Base-by-base conservation (phyloP, 2,888 invertebrate genomes). In the Diploptera punctata region DNA sequence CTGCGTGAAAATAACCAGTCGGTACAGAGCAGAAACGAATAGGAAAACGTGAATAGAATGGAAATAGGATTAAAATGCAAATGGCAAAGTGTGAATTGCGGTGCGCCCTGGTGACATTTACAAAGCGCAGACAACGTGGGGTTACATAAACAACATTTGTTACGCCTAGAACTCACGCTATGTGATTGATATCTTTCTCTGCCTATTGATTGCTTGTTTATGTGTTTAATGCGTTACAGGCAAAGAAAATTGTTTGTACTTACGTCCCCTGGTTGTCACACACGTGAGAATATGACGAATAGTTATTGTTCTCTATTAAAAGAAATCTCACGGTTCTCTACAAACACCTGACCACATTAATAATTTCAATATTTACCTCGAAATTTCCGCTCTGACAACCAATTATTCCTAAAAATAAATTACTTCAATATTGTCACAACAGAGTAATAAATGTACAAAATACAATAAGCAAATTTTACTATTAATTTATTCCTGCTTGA, bases 121-220 rank as follows among this genome's bases (percentile, higher is more conserved):
- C 57, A 57, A 29, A 29, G 65, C 24, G 9, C 57, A 44, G 43
- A 24, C 44, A 26, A n/a, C 65, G 26, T 44, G 65, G 65, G 65
- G 65, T 65, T 65, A 65, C 65, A 44, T 47, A 65, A 43, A 65
- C 44, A 65, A 43, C 43, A 65, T 65, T 65, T 65, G 65, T 65
- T 65, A 65, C 65, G 65, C 24, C 44, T 44, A 44, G 18, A 29
- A 57, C 47, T 47, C 47, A 57, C 57, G 57, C 57, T 26, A 57
- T 57, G 57, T 57, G 57, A 57, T 57, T 29, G 57, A 57, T 57
- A 29, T 57, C 57, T 1, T 26, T 7, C n/a, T 13, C 24, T 33
- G 33, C 7, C 24, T 57, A 57, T 57, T 57, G 57, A 57, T 57
- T 57, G 21, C 24, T 57, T 29, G 5, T 29, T 7, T 24, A 29